Conservation (phyloP, 1,140 invertebrate genomes). For the Panagrolaimus sp. region DNA sequence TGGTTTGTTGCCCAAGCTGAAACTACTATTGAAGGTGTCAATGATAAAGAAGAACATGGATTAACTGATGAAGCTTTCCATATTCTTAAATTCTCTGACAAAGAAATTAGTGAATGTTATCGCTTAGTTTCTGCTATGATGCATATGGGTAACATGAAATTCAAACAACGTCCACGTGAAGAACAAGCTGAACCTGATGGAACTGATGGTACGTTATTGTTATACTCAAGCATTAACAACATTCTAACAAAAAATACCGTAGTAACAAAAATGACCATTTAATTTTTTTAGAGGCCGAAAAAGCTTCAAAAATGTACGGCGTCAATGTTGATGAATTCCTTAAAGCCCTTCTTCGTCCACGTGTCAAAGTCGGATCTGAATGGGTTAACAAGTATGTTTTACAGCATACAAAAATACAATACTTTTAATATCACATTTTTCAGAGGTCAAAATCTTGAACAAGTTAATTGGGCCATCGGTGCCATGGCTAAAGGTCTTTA, state of each 20-base stretch:
- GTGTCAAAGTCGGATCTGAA: slow-evolving; percentile 66
- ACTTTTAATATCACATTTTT: too few relatives aligned
- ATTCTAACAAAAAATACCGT: too few relatives aligned
- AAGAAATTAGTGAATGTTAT: slow-evolving; percentile 93
- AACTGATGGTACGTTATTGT: slow-evolving; percentile 64
- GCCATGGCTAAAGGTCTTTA: slow-evolving; percentile 53
- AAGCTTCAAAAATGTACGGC: slow-evolving; percentile 64
- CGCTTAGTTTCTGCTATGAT: slow-evolving; percentile 91
- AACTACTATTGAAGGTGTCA: slow-evolving; percentile 76
- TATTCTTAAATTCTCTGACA: slow-evolving; percentile 87
- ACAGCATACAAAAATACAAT: too few relatives aligned
- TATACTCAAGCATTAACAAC: not conserved
- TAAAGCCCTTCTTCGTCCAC: slow-evolving; percentile 65
- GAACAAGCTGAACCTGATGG: slow-evolving; percentile 98
- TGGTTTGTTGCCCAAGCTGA: slow-evolving; percentile 90
- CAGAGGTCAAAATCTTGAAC: slow-evolving; percentile 69
- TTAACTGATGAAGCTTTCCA: slow-evolving; percentile 96
- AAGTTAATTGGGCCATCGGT: slow-evolving; percentile 60
- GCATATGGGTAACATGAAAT: slow-evolving; percentile 87
- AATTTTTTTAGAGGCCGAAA: slow-evolving; percentile 64
- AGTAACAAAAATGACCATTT: too few relatives aligned
- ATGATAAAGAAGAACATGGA: slow-evolving; percentile 87
- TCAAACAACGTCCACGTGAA: slow-evolving; percentile 98
- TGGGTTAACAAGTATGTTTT: slow-evolving; percentile 65
- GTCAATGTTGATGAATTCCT: slow-evolving; percentile 64